These are phyloP conservation scores for Molorchus minor DNA, from an alignment of 2,888 invertebrate genomes.

Conservation along the genomic window DNA sequence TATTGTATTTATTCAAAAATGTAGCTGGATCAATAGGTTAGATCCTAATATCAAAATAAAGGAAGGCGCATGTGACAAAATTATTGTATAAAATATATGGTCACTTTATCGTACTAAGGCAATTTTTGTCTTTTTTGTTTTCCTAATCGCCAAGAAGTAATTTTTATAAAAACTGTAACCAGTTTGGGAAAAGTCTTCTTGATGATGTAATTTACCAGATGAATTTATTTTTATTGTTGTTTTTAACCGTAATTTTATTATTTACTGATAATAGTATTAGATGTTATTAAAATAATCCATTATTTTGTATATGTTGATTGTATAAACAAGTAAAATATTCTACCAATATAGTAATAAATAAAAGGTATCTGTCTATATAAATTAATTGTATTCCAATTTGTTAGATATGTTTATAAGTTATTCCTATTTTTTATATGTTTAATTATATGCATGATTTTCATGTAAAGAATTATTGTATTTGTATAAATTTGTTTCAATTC, in stretches of 20 bases:
- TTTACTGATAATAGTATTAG: slow-evolving; percentile 25
- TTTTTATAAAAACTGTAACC: slow-evolving; percentile 5
- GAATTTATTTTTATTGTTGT: slow-evolving; percentile 25
- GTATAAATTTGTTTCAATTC: slow-evolving; percentile 10
- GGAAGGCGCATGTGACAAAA: neutral
- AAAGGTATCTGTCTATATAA: slow-evolving; percentile 44
- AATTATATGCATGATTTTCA: slow-evolving; percentile 48
- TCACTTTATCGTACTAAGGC: neutral
- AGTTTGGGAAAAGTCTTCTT: slow-evolving; percentile 12
- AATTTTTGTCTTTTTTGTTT: slow-evolving; percentile 19
- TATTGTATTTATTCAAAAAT: slow-evolving; percentile 20
- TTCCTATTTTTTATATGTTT: slow-evolving; percentile 51
- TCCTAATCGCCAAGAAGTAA: neutral
- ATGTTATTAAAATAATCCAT: slow-evolving; percentile 26
- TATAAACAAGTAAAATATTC: slow-evolving; percentile 50
- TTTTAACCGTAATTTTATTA: slow-evolving; percentile 28
- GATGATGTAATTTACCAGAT: slow-evolving; percentile 17
- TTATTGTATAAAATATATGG: slow-evolving; percentile 16
- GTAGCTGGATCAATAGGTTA: slow-evolving; percentile 13
- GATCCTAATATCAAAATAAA: slow-evolving; percentile 6
- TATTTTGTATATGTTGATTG: slow-evolving; percentile 54
- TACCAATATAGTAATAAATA: slow-evolving; percentile 27
- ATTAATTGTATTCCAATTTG: slow-evolving; percentile 43
- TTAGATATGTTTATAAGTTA: slow-evolving; percentile 45
- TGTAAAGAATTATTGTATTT: slow-evolving; percentile 27